phyloP scores from a whole-genome alignment of 2,888 invertebrate genomes.

The Leucophenga maculata region DNA sequence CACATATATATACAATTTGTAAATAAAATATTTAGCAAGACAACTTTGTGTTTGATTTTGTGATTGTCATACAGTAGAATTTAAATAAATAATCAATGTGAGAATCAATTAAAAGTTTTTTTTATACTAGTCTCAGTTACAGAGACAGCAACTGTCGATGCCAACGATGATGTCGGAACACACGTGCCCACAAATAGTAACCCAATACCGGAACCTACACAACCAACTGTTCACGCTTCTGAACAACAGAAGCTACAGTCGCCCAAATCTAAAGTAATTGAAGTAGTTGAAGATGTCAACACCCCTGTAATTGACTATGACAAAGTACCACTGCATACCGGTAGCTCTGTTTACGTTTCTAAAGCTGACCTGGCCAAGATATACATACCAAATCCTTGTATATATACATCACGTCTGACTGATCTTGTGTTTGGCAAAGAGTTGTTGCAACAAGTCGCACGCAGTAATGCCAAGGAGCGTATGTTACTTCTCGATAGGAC shows the following conservation, averaged over 20 bases:
- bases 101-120: too few species aligned
- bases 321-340: conserved; percentile 68
- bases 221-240: too few species aligned
- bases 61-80: too few species aligned
- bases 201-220: too few species aligned
- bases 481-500: conserved; percentile 54
- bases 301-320: conserved; percentile 21
- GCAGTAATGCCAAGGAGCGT: conserved; percentile 46
- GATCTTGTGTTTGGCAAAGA: conserved; percentile 69
- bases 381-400: conserved; percentile 65
- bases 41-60: neutral
- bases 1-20: too few species aligned
- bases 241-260: neutral
- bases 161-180: too few species aligned
- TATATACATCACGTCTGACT: conserved; percentile 68
- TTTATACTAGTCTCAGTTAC: too few species aligned
- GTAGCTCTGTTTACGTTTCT: conserved; percentile 67
- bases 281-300: conserved; percentile 10
- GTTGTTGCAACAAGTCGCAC: conserved; percentile 53
- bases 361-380: conserved; percentile 67
- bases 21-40: too few species aligned
- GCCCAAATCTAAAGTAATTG: too few species aligned
- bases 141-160: too few species aligned
- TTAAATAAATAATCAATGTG: too few species aligned
- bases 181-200: too few species aligned